phyloP scores from a whole-genome alignment of 1,140 invertebrate species.

The Chironomus striatipennis region DNA sequence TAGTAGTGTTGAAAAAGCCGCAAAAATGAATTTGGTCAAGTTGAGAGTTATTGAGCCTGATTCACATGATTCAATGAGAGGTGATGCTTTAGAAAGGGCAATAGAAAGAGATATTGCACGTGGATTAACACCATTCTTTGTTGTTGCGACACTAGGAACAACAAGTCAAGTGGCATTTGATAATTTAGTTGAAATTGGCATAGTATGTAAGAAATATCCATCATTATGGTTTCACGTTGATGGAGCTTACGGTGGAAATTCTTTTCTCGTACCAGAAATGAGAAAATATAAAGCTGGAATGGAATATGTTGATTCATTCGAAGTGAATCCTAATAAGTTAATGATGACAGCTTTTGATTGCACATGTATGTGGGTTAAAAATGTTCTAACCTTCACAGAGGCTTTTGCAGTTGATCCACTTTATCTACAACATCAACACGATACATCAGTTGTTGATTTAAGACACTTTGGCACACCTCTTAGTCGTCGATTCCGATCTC shows the following conservation, averaged over 20 bases:
- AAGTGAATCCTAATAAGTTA: conserved; percentile 92
- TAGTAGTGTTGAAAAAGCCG: conserved; percentile 90
- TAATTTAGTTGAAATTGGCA: conserved; percentile 70
- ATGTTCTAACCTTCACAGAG: conserved; percentile 69
- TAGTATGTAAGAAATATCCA: conserved; percentile 58
- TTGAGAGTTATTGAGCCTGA: conserved; percentile 81
- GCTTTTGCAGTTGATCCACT: conserved; percentile 86
- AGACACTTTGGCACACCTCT: conserved; percentile 86
- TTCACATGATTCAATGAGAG: conserved; percentile 67
- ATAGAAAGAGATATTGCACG: conserved; percentile 69
- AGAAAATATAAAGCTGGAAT: conserved; percentile 63
- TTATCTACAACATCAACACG: conserved; percentile 78
- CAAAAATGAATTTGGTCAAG: conserved; percentile 84
- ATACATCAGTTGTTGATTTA: conserved; percentile 66
- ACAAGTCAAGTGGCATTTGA: conserved; percentile 78
- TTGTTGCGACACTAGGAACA: conserved; percentile 69
- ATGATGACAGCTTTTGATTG: conserved; percentile 85
- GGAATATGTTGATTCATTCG: conserved; percentile 81
- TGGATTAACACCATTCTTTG: conserved; percentile 80
- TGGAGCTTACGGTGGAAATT: conserved; percentile 74
- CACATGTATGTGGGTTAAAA: conserved; percentile 80
- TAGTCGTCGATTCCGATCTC: conserved; percentile 71
- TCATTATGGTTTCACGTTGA: conserved; percentile 66
- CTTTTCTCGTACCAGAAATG: conserved; percentile 79
- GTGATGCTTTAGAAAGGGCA: conserved; percentile 56